Base-by-base conservation (phyloP, 1,140 invertebrate species). In the Drosophila littoralis region DNA sequence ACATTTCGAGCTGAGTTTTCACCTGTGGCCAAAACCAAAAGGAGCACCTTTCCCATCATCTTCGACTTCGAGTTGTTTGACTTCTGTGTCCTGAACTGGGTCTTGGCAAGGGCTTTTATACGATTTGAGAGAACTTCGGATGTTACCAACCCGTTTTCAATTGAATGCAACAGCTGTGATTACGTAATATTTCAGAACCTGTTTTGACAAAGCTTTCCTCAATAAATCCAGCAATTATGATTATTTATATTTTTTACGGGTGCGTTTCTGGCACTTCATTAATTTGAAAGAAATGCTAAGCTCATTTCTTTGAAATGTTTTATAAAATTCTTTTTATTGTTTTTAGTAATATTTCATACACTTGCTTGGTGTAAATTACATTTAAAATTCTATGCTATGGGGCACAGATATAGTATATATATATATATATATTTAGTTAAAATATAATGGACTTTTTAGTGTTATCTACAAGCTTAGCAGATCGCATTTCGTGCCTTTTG, bases 21-120 rank as follows among this genome's bases (percentile, higher is more conserved):
- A 88, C 83, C 83, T 88, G 83, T 72, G 80, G 67, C 74, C 83
- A 83, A 88, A 48, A 71, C 58, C 36, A 80, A 83, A 51, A n/a
- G 64, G 22, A 57, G 40, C 22, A 28, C 22, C 59, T 74, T 86
- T 10, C 77, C 33, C 84, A 88, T 88, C 64, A 73, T 90, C 51
- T 22, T 28, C 22, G 50, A 70, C 42, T 75, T 65, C 40, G 51
- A 63, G 60, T 70, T 28, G 43, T 59, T 67, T 12, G 59, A 51
- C 74, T 81, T 89, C 73, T 81, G 77, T 90, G 81, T 72, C 79
- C 74, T 75, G 55, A 59, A 35, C 59, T 69, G 42, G 36, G 22
- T 40, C 55, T 42, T 22, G 15, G 7, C 13, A 42, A 5, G 15
- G 12, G 51, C 81, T 81, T 89, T 69, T 77, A 89, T 89, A 89